These are phyloP conservation scores for Odontocolon sp. DNA, from an alignment of 2,888 invertebrate genomes.

Conservation along the genomic window DNA sequence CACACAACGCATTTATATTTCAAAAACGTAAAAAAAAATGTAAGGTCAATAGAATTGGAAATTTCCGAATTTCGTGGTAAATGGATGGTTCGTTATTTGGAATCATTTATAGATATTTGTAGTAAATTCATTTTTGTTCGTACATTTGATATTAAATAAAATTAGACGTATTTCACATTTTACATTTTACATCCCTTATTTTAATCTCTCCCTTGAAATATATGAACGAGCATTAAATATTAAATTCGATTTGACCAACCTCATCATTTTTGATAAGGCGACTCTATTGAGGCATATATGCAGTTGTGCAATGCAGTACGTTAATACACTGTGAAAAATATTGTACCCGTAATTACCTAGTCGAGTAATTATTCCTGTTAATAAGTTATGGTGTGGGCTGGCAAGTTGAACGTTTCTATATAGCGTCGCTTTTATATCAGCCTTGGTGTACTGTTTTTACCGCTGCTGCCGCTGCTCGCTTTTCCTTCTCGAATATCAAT, in stretches of 20 bases:
- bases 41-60: too few species aligned
- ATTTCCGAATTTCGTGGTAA: too few species aligned
- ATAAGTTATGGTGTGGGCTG: constrained; percentile 40
- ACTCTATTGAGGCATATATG: background rate
- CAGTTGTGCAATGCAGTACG: background rate
- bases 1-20: too few species aligned
- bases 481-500: constrained; percentile 31
- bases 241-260: constrained; percentile 1
- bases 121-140: too few species aligned
- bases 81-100: too few species aligned
- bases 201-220: too few species aligned
- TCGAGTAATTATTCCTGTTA: constrained; percentile 49
- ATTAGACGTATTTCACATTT: too few species aligned
- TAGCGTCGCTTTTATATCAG: constrained; percentile 12
- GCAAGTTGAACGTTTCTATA: too few species aligned
- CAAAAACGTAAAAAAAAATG: too few species aligned
- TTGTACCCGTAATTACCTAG: constrained; percentile 44
- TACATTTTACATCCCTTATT: too few species aligned
- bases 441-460: background rate
- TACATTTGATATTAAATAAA: too few species aligned
- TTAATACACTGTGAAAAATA: constrained; percentile 34
- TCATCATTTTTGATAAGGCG: constrained; percentile 20
- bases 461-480: background rate
- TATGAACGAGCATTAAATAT: background rate
- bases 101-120: too few species aligned